phyloP scores from a whole-genome alignment of 1,140 invertebrate species.

The Nephotettix cincticeps region DNA sequence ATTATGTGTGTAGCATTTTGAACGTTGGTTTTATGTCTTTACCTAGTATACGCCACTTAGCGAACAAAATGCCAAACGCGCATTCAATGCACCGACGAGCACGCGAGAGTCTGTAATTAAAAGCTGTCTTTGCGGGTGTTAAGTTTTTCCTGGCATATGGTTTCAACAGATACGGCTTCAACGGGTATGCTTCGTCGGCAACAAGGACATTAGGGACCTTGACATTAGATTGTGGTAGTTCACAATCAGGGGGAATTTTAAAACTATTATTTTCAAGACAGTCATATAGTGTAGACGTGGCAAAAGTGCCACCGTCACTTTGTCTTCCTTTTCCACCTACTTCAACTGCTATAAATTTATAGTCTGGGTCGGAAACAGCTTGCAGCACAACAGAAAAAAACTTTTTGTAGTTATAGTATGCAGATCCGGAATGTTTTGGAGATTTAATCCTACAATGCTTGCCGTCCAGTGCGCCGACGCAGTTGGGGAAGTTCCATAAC shows the following conservation, averaged over 20 bases:
- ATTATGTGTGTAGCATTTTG: conserved; percentile 21
- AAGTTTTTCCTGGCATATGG: conserved; percentile 48
- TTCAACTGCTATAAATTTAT: conserved; percentile 45
- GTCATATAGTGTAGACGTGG: conserved; percentile 22
- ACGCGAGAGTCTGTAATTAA: conserved; percentile 47
- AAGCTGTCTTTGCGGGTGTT: conserved; percentile 42
- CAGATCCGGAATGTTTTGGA: neutral
- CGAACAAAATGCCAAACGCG: conserved; percentile 50
- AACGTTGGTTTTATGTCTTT: conserved; percentile 26
- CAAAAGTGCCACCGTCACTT: conserved; percentile 43
- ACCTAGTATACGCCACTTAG: conserved; percentile 28
- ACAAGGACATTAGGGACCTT: conserved; percentile 20
- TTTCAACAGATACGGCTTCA: conserved; percentile 50
- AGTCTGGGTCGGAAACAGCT: neutral
- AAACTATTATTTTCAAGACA: conserved; percentile 5
- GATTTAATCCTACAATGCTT: conserved; percentile 46
- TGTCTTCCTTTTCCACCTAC: conserved; percentile 50
- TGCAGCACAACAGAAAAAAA: neutral
- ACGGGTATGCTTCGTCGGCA: conserved; percentile 51
- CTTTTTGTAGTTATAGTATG: neutral
- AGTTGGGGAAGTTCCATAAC: conserved; percentile 48
- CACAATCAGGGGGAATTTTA: conserved; percentile 7
- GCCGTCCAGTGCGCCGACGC: conserved; percentile 46
- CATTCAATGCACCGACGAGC: conserved; percentile 51
- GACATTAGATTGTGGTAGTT: conserved; percentile 2